Evolutionary conservation across 2,113 vertebrate species (phyloP).

Genomic region (Pleuronectes platessa): DNA sequence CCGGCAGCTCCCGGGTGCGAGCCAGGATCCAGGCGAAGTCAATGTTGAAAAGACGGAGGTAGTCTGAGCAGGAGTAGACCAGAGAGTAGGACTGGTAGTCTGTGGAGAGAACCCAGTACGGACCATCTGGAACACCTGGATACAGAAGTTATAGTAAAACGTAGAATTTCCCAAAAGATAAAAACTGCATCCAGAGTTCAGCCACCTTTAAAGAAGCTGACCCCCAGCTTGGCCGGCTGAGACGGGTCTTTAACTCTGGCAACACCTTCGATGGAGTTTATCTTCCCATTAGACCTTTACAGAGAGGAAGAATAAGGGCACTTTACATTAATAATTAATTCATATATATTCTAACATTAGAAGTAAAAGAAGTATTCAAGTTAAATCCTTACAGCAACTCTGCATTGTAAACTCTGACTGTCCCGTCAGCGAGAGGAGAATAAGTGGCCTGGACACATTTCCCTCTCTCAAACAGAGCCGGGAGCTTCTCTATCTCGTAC

Average conservation of each 20-base stretch:
- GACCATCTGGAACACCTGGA: slow-evolving; percentile 46
- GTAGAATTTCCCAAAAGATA: neutral
- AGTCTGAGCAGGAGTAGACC: slow-evolving; percentile 64
- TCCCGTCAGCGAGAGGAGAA: slow-evolving; percentile 45
- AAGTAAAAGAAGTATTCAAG: neutral
- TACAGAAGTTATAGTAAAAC: neutral
- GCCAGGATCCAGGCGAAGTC: slow-evolving; percentile 73
- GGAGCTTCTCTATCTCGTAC: slow-evolving; percentile 71
- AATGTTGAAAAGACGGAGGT: slow-evolving; percentile 47
- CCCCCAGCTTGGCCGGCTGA: slow-evolving; percentile 54
- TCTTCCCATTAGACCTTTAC: slow-evolving; percentile 50
- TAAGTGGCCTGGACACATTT: slow-evolving; percentile 65
- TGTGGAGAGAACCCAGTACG: slow-evolving; percentile 67
- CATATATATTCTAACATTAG: too few relatives aligned
- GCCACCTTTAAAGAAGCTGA: slow-evolving; percentile 66
- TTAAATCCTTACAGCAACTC: slow-evolving; percentile 63
- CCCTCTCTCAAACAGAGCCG: slow-evolving; percentile 60
- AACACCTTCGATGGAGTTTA: slow-evolving; percentile 51
- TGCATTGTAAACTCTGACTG: slow-evolving; percentile 41
- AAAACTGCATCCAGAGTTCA: neutral
- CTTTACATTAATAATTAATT: too few relatives aligned
- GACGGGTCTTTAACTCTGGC: slow-evolving; percentile 51
- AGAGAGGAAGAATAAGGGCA: neutral
- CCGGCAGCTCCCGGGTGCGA: slow-evolving; percentile 24
- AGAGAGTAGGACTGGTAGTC: slow-evolving; percentile 60